phyloP scores from a whole-genome alignment of 2,113 vertebrate species.

The Bufo bufo region DNA sequence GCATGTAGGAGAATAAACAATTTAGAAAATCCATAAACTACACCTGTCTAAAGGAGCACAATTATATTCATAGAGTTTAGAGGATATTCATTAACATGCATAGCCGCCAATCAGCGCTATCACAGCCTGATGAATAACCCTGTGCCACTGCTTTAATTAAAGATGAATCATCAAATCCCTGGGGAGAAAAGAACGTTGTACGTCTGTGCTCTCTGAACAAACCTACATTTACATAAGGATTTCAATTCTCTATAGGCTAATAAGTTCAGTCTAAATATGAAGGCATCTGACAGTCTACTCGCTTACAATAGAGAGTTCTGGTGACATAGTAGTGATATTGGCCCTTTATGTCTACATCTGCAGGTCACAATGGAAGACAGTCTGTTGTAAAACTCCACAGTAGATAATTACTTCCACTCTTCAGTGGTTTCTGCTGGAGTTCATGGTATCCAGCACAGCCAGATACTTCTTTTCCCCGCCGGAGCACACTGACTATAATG shows the following conservation, averaged over 20 bases:
- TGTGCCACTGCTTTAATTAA: constrained; percentile 12
- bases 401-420: not conserved
- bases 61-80: not conserved
- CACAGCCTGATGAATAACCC: constrained; percentile 13
- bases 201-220: not conserved
- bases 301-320: not conserved
- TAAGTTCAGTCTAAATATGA: not conserved
- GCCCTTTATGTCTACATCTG: too few relatives aligned
- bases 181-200: not conserved
- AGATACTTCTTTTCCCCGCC: too few relatives aligned
- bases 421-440: too few relatives aligned
- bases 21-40: not conserved
- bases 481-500: too few relatives aligned
- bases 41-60: constrained; percentile 4
- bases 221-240: not conserved
- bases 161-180: constrained; percentile 14
- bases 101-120: not conserved
- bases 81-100: not conserved
- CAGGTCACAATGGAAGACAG: not conserved
- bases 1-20: not conserved
- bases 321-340: not conserved
- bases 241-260: not conserved
- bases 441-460: too few relatives aligned
- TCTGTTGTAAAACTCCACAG: too few relatives aligned
- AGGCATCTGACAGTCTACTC: not conserved